These are phyloP conservation scores for Botia almorhae DNA, from an alignment of 2,797 vertebrate species.

Conservation along the genomic window DNA sequence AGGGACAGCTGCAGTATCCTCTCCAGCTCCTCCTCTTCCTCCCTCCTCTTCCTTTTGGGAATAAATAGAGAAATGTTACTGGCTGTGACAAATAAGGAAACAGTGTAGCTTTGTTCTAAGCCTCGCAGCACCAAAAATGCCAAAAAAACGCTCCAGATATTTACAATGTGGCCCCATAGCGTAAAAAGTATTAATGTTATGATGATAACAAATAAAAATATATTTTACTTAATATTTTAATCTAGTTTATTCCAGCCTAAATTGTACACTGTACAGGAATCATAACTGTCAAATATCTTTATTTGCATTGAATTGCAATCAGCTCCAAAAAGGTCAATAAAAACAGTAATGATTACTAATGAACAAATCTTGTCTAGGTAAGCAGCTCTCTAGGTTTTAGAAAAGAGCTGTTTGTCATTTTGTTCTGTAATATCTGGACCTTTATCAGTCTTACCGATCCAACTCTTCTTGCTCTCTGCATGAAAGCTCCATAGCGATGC, in stretches of 20 bases:
- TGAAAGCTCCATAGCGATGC: conserved; percentile 90
- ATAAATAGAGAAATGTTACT: conserved; percentile 31
- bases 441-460: conserved; percentile 75
- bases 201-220: too few relatives aligned
- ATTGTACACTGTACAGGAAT: too few relatives aligned
- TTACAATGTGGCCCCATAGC: background rate
- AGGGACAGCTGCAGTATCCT: conserved; percentile 91
- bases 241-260: too few relatives aligned
- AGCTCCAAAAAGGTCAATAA: too few relatives aligned
- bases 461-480: conserved; percentile 88
- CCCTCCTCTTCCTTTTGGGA: conserved; percentile 75
- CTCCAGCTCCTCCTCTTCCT: conserved; percentile 92
- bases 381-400: background rate
- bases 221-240: too few relatives aligned
- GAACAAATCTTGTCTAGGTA: background rate
- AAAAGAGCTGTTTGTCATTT: background rate
- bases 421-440: conserved; percentile 23
- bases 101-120: too few relatives aligned
- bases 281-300: too few relatives aligned
- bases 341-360: too few relatives aligned
- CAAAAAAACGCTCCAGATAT: background rate
- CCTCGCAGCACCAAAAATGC: too few relatives aligned
- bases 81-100: background rate
- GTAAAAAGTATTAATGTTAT: background rate
- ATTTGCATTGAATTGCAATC: too few relatives aligned